A percentile compares a stretch with the other conserved stretches of the same genome.
These are phyloP conservation scores for Catocala sponsa DNA, from an alignment of 2,888 invertebrate species.

Conservation along the genomic window DNA sequence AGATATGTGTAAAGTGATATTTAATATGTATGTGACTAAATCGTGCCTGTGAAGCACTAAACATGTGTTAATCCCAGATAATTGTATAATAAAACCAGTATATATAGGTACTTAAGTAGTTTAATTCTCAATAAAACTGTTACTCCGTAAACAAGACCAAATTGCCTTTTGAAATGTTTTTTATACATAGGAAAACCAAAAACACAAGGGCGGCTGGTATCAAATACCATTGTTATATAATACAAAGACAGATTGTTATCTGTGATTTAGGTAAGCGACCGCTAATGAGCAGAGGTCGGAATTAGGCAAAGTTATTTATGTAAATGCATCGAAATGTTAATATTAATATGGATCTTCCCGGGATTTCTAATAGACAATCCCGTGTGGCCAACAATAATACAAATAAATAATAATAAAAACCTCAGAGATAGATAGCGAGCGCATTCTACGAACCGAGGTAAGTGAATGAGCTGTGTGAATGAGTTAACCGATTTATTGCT, in stretches of 20 bases:
- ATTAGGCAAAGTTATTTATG: too few relatives aligned
- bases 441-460: too few relatives aligned
- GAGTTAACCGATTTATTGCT: too few relatives aligned
- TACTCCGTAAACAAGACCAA: constrained; percentile 25
- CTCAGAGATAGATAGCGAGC: too few relatives aligned
- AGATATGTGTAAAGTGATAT: constrained; percentile 30
- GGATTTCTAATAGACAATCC: too few relatives aligned
- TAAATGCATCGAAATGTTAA: too few relatives aligned
- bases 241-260: constrained; percentile 63
- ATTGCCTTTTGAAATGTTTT: constrained; percentile 35
- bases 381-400: too few relatives aligned
- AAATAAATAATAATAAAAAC: too few relatives aligned
- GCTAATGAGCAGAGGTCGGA: too few relatives aligned
- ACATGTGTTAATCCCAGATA: constrained; percentile 20
- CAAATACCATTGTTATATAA: constrained; percentile 39
- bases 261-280: constrained; percentile 63
- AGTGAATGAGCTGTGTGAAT: too few relatives aligned
- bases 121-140: constrained; percentile 33
- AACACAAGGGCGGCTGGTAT: constrained; percentile 34
- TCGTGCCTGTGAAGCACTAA: constrained; percentile 28
- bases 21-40: constrained; percentile 16
- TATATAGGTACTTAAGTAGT: constrained; percentile 27
- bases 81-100: constrained; percentile 24
- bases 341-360: too few relatives aligned
- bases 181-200: constrained; percentile 30